These are phyloP conservation scores for Paguma larvata DNA, from an alignment of 2,797 vertebrate genomes.

Conservation along the genomic window DNA sequence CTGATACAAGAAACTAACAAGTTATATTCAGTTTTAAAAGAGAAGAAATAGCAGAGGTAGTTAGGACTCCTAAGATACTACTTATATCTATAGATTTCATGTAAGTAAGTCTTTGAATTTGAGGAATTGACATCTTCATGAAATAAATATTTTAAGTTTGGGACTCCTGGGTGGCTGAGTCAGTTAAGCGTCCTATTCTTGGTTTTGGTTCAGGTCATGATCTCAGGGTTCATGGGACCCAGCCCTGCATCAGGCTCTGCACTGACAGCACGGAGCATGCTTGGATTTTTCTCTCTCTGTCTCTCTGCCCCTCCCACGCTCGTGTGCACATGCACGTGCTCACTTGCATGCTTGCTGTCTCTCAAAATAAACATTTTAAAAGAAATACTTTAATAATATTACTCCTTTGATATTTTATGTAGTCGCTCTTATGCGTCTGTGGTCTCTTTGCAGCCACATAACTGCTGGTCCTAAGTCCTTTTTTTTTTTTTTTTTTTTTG, in stretches of 20 bases:
- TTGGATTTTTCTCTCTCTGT: too few relatives aligned
- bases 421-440: background rate
- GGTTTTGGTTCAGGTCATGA: too few relatives aligned
- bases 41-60: background rate
- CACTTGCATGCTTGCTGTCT: too few relatives aligned
- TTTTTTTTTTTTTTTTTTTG: background rate
- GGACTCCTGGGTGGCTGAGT: too few relatives aligned
- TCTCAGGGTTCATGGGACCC: too few relatives aligned
- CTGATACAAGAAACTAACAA: background rate
- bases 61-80: background rate
- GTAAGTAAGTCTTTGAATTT: background rate
- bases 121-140: background rate
- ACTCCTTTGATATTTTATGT: background rate
- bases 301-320: too few relatives aligned
- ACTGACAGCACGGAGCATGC: too few relatives aligned
- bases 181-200: too few relatives aligned
- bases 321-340: too few relatives aligned
- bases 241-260: too few relatives aligned
- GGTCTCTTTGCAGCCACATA: background rate
- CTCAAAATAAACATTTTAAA: background rate
- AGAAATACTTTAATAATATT: background rate
- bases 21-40: constrained; percentile 1
- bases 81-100: background rate
- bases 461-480: background rate
- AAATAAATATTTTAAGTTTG: background rate